These are phyloP conservation scores for Lophius americanus DNA, from an alignment of 2,797 vertebrate species.

Conservation along the genomic window DNA sequence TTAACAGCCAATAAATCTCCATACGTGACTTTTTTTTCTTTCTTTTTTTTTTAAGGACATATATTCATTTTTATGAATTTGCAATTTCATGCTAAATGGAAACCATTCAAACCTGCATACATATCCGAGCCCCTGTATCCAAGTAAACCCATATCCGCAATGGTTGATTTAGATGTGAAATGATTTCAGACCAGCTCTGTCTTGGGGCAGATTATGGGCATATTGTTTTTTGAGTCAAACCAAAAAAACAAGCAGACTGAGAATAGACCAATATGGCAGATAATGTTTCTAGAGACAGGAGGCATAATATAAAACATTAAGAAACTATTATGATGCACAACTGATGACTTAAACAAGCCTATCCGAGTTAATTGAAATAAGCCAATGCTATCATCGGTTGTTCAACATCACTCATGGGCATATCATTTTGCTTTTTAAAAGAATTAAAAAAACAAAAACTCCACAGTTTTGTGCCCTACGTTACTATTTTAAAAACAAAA, in stretches of 20 bases:
- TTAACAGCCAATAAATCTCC: no score
- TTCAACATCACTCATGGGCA: conserved; percentile 19
- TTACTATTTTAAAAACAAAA: background rate
- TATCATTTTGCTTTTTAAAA: conserved; percentile 31
- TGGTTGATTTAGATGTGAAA: conserved; percentile 4
- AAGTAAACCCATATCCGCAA: background rate
- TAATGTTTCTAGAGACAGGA: conserved; percentile 2
- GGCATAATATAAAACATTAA: conserved; percentile 13
- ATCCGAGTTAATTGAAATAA: conserved; percentile 20
- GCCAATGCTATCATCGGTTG: conserved; percentile 19
- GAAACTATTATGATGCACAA: conserved; percentile 24
- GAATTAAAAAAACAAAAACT: background rate
- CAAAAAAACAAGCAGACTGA: conserved; percentile 11
- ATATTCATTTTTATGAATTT: no score
- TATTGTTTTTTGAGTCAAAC: background rate
- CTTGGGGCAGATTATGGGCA: background rate
- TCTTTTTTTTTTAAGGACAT: no score
- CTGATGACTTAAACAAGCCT: conserved; percentile 17
- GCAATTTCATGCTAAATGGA: no score
- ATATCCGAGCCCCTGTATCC: no score
- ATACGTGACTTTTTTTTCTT: no score
- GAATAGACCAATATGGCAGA: conserved; percentile 22
- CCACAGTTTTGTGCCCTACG: background rate
- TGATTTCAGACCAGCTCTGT: conserved; percentile 1
- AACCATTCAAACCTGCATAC: no score